phyloP scores from a whole-genome alignment of 2,888 invertebrate species.

The Lasioglossum lativentre region DNA sequence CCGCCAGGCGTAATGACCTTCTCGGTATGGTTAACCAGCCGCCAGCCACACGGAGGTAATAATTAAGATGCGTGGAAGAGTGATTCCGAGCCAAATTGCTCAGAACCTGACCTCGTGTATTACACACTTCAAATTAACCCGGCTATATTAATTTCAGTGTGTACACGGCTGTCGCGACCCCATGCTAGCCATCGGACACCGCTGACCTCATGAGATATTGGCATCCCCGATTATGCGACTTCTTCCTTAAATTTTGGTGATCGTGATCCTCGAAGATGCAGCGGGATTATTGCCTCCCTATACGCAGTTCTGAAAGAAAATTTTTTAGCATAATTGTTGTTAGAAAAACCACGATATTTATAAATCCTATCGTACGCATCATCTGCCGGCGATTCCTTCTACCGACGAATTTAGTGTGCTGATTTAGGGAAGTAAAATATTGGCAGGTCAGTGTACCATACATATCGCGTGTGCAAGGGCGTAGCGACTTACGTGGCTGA shows the following conservation, averaged over 20 bases:
- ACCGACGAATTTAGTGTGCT: not conserved
- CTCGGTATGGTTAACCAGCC: constrained; percentile 82
- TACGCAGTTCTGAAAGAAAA: too few relatives aligned
- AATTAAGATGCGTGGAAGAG: constrained; percentile 77
- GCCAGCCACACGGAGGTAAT: constrained; percentile 80
- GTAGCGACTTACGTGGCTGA: not conserved
- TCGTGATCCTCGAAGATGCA: not conserved
- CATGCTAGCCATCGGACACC: not conserved
- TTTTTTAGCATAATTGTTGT: too few relatives aligned
- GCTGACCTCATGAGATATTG: not conserved
- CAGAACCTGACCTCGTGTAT: constrained; percentile 65
- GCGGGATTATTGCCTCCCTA: too few relatives aligned
- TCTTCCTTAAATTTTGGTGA: not conserved
- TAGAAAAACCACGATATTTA: not conserved
- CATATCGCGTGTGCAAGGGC: not conserved
- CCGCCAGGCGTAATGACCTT: constrained; percentile 80
- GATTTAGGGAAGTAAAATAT: not conserved
- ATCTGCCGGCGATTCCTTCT: too few relatives aligned
- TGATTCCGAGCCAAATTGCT: constrained; percentile 81
- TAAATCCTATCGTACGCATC: not conserved
- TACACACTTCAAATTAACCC: constrained; percentile 24
- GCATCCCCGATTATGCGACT: not conserved
- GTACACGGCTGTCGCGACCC: not conserved
- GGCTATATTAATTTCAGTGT: constrained; percentile 13
- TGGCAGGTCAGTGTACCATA: not conserved